Evolutionary conservation across 2,888 invertebrate species (phyloP), one percentile per base, ranked within the genome.

Genomic region (Epistrophe grossulariae): DNA sequence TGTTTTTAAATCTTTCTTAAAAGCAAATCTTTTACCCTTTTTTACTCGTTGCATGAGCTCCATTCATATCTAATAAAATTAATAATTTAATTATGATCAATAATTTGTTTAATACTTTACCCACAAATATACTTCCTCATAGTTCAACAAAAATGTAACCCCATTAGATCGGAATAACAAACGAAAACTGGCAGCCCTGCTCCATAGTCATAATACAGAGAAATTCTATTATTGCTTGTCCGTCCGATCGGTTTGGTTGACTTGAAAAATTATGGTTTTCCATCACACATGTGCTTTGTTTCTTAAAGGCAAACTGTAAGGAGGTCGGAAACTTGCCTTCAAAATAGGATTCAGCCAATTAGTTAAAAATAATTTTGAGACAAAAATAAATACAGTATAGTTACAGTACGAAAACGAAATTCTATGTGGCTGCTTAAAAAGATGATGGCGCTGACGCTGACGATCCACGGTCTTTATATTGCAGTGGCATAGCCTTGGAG

Each of bases 401-500:
- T 2, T 31, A 31, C 9, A 35, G 35, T 35, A 60, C 19, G 17
- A 68, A 50, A 62, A 10, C 48, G 28, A 76, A 64, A 77, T 31
- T 71, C 40, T 40, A 64, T 71, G 70, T 68, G 68, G 55, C 62
- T 66, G 73, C 79, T 73, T 68, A 40, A 48, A 80, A 66, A 19
- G 35, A 66, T 60, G 45, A 66, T 55, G 52, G 19, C 43, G 43
- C 43, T 35, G 31, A 31, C 0, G 43, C 13, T 64, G 66, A 52
- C 38, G 40, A 68, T 19, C 60, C 62, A 66, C 15, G 55, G 59
- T 50, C 38, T 60, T 55, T 68, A 57, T 77, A 55, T 28, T 52
- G 60, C 70, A 62, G 68, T 19, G 59, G 9, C 68, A 77, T 81
- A 71, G 77, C 81, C 81, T 77, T 77, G 81, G 62, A 71, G 52